Conservation (phyloP, 53 echinoderm and acorn worm species). For the Hippasteria phrygiana region DNA sequence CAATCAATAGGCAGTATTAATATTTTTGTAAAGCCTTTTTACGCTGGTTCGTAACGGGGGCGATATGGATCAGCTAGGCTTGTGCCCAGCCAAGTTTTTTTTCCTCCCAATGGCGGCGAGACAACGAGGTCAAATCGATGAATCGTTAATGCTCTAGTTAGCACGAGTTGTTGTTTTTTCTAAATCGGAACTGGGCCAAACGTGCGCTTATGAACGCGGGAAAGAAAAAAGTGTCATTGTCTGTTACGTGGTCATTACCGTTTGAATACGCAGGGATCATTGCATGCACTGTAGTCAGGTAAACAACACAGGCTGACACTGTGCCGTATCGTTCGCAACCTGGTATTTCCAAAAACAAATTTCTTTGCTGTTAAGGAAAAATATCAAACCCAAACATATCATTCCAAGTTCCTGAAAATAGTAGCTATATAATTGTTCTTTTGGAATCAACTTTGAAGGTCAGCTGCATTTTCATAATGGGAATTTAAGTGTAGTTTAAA, state of each 20-base stretch:
- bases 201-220: slow-evolving; percentile 46
- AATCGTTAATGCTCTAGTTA: slow-evolving; percentile 67
- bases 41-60: slow-evolving; percentile 32
- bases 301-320: no score
- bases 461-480: no score
- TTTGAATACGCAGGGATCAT: not conserved
- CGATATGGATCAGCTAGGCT: not conserved
- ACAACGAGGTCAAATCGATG: slow-evolving; percentile 47
- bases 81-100: not conserved
- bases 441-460: no score
- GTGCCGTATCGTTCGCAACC: no score
- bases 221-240: slow-evolving; percentile 21
- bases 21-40: slow-evolving; percentile 53
- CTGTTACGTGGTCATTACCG: slow-evolving; percentile 17
- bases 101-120: slow-evolving; percentile 6
- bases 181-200: slow-evolving; percentile 52
- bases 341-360: no score
- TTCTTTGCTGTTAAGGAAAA: no score
- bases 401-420: no score
- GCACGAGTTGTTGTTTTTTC: slow-evolving; percentile 61
- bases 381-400: no score
- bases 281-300: no score
- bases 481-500: no score
- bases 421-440: no score
- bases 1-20: slow-evolving; percentile 67